Evolutionary conservation across 2,797 vertebrate genomes (phyloP), one percentile per base, ranked within the genome.

Genomic region (Falco berigora): DNA sequence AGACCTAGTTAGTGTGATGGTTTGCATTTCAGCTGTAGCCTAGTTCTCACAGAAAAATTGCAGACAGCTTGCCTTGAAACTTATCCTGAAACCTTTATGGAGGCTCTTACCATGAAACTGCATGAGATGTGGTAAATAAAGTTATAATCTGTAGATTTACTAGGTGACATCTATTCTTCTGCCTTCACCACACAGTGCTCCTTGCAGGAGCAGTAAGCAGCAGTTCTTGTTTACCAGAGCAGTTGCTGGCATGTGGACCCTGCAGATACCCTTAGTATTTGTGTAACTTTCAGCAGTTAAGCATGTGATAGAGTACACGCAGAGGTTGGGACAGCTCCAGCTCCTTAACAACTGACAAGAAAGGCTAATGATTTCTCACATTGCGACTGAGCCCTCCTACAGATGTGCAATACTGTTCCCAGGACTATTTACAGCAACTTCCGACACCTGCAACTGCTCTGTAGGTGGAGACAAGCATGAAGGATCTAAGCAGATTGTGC

Each of bases 281-380:
- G 24, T 30, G 36, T 9, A n/a, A 72, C 44, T 94, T 83, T 88
- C 73, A 91, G 58, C 66, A 89, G 49, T 67, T 46, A 79, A 61
- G 22, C 59, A 46, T 32, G 74, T 42, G 72, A 94, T n/a, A 17
- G 69, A 73, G 58, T 62, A 76, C 47, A 63, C 30, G 30, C 40
- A 84, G 67, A 71, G 55, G 25, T 1, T 90, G 86, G 69, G 77
- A 84, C 40, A 90, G 47, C 63, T 92, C 77, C 84, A 91, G 74
- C 92, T 95, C 90, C 75, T 82, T 66, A 89, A 91, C 78, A 95
- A 74, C 78, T 87, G 88, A 52, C 64, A 75, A 92, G 90, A 79
- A 82, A 87, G 50, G 80, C 75, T 87, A 94, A 89, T 72, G 78
- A 86, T 79, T 92, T 92, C 90, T 83, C 61, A 8, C 64, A 77